A percentile compares a stretch with the other conserved stretches of the same genome.
Conservation (phyloP, 2,797 vertebrate species). For the Spinus pinus region DNA sequence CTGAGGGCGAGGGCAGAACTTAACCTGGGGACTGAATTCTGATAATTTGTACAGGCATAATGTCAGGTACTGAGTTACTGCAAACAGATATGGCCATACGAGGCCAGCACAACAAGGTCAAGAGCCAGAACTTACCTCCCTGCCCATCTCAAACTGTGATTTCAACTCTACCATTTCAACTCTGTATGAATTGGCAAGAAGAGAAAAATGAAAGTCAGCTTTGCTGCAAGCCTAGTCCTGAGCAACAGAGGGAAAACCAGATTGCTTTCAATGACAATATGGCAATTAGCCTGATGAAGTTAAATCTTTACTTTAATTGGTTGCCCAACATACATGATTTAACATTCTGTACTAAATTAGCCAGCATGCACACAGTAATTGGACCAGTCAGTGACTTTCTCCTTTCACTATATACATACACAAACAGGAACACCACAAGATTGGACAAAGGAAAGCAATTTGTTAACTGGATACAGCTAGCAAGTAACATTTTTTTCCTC, state of each 20-base stretch:
- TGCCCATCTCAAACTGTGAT: neutral
- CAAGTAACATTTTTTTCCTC: constrained; percentile 49
- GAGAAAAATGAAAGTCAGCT: neutral
- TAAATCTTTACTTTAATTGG: constrained; percentile 60
- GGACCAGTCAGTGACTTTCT: constrained; percentile 46
- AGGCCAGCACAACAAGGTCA: neutral
- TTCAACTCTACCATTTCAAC: neutral
- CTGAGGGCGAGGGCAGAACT: neutral
- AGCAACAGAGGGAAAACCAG: neutral
- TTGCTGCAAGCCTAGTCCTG: constrained; percentile 23
- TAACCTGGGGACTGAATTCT: neutral
- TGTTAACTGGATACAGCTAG: constrained; percentile 52
- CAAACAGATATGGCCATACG: neutral
- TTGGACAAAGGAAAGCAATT: constrained; percentile 57
- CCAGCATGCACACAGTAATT: constrained; percentile 43
- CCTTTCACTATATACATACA: constrained; percentile 55
- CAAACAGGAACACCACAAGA: constrained; percentile 57
- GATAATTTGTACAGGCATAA: neutral
- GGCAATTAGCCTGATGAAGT: constrained; percentile 38
- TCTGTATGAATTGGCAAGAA: neutral
- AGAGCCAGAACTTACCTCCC: neutral
- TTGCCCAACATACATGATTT: constrained; percentile 45
- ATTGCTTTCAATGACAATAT: constrained; percentile 20
- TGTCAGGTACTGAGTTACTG: neutral
- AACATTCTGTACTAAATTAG: constrained; percentile 52